Evolutionary conservation across 2,888 invertebrate species (phyloP).

Genomic region (Bellardia bayeri): DNA sequence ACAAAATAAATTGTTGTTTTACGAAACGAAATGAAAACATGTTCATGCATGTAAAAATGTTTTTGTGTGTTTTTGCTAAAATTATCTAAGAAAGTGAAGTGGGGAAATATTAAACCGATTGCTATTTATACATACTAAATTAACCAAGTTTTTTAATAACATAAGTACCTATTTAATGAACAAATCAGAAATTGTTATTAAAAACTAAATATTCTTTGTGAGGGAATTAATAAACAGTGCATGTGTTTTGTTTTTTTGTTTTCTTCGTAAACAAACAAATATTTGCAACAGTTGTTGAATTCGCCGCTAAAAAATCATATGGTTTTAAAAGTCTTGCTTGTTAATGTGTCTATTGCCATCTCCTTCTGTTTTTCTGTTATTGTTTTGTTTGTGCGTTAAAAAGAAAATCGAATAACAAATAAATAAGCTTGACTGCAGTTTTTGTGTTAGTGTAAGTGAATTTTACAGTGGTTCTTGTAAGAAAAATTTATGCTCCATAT

Average conservation of each 20-base stretch:
- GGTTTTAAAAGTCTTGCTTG: slow-evolving; percentile 3
- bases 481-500: not conserved
- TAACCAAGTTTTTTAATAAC: no score
- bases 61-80: not conserved
- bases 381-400: not conserved
- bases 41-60: slow-evolving; percentile 39
- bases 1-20: slow-evolving; percentile 56
- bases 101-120: not conserved
- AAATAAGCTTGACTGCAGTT: slow-evolving; percentile 22
- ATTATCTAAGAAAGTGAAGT: not conserved
- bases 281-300: slow-evolving; percentile 64
- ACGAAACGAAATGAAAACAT: slow-evolving; percentile 42
- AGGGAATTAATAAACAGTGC: not conserved
- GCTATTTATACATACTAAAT: no score
- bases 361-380: slow-evolving; percentile 31
- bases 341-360: slow-evolving; percentile 2
- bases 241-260: slow-evolving; percentile 42
- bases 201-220: not conserved
- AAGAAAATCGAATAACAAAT: not conserved
- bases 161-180: not conserved
- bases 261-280: slow-evolving; percentile 41
- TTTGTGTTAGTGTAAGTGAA: slow-evolving; percentile 19
- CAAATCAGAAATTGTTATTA: not conserved
- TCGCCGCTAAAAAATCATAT: slow-evolving; percentile 54
- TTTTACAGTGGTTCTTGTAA: slow-evolving; percentile 48